A percentile compares a stretch with the other conserved stretches of the same genome.
phyloP scores from a whole-genome alignment of 2,113 vertebrate species.

The Peromyscus leucopus region DNA sequence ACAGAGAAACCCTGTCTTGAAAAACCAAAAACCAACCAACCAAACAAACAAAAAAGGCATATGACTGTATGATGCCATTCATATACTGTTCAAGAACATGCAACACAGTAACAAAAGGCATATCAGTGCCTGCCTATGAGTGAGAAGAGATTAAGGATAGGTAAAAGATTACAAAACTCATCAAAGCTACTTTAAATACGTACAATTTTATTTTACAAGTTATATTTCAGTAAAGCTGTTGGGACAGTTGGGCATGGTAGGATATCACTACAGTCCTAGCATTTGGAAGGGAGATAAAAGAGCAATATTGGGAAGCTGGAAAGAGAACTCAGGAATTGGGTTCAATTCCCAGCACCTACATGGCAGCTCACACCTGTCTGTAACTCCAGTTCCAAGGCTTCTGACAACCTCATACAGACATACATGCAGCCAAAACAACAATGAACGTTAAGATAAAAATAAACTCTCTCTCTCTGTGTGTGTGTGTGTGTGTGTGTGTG shows the following conservation, averaged over 20 bases:
- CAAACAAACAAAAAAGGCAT: not conserved
- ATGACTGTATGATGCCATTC: not conserved
- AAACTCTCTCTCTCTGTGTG: no score
- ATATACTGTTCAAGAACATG: conserved; percentile 4
- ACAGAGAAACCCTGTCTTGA: no score
- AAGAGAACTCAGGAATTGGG: no score
- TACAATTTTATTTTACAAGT: not conserved
- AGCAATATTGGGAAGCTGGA: not conserved
- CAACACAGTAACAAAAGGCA: not conserved
- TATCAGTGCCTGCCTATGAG: not conserved
- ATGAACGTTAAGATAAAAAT: no score
- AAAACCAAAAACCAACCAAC: no score
- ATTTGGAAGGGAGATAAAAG: not conserved
- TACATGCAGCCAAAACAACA: no score
- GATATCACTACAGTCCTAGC: not conserved
- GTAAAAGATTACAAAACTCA: conserved; percentile 3
- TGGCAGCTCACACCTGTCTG: no score
- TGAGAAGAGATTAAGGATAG: not conserved
- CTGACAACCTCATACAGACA: no score
- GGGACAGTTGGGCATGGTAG: not conserved
- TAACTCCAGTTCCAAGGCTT: no score
- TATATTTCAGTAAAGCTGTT: not conserved
- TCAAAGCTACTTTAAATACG: not conserved
- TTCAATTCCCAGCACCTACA: no score
- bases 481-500: no score